Evolutionary conservation across 2,888 invertebrate species (phyloP), one percentile per base, ranked within the genome.

Genomic region (Aelia acuminata): DNA sequence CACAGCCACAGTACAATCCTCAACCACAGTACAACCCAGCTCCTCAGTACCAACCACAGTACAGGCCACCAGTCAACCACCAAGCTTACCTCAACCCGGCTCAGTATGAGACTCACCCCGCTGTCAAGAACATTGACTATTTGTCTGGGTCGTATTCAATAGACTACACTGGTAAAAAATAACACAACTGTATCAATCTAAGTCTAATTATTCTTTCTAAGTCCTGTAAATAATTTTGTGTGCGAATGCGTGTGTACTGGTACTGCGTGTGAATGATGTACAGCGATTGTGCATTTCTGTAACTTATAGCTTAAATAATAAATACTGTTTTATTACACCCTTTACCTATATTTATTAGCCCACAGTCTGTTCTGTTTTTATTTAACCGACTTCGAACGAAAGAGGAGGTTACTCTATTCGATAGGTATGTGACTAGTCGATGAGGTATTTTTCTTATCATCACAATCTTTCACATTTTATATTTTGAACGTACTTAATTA

Each of bases 91-190:
- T 90, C 89, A 90, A 90, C 88, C 90, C 90, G 57, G 89, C 89
- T 39, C 90, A 90, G 86, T 95, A 94, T 91, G 91, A 93, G 87
- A 95, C 95, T 31, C 96, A 96, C 92, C 96, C 96, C 0, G 95
- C 96, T 0, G 94, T 94, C 90, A 90, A 88, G 84, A 96, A 96
- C 91, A 94, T 96, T 90, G 95, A 96, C 91, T 94, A 96, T 80
- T 94, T 93, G 91, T 94, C 95, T 89, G 96, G 96, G 31, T 96
- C 97, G 10, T 97, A 97, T 92, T 94, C 95, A 90, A 95, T 97
- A 84, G 89, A 90, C 90, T 95, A 95, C 91, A 97, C 96, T 91
- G 94, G 94, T 91, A 95, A 94, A 93, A 91, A 89, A 86, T 87
- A 89, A 87, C 47, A 22, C 8, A 18, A 75, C 26, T 35, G 1